Conservation (phyloP, 2,797 vertebrate species). For the Crax fasciolata region DNA sequence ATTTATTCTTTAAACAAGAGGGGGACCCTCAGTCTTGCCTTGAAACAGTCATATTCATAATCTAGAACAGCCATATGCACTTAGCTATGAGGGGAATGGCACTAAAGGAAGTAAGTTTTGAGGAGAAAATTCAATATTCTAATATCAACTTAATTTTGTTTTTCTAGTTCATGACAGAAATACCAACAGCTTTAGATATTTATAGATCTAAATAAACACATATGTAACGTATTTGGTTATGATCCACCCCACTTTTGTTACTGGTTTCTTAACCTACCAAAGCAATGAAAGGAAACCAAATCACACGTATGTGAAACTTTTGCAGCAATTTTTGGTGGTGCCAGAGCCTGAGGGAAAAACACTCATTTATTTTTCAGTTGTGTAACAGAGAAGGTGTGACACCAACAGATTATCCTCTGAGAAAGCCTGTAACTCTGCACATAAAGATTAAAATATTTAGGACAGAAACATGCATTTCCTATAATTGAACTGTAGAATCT, state of each 20-base stretch:
- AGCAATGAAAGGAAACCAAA: conserved; percentile 3
- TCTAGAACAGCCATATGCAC: neutral
- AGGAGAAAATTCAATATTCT: neutral
- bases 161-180: neutral
- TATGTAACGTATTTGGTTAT: neutral
- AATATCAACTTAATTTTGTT: neutral
- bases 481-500: neutral
- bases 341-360: neutral
- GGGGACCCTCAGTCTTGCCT: neutral
- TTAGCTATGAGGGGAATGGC: neutral
- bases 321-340: neutral
- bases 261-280: neutral
- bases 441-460: conserved; percentile 26
- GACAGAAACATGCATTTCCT: neutral
- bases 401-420: neutral
- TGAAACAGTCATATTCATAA: neutral
- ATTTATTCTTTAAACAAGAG: neutral
- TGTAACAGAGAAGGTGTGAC: neutral
- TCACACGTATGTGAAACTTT: neutral
- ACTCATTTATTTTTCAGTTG: neutral
- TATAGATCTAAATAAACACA: neutral
- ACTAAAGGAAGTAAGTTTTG: neutral
- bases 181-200: neutral
- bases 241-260: neutral
- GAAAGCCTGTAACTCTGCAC: neutral